Conservation (phyloP, 2,797 vertebrate genomes). For the Hyperoplus immaculatus region DNA sequence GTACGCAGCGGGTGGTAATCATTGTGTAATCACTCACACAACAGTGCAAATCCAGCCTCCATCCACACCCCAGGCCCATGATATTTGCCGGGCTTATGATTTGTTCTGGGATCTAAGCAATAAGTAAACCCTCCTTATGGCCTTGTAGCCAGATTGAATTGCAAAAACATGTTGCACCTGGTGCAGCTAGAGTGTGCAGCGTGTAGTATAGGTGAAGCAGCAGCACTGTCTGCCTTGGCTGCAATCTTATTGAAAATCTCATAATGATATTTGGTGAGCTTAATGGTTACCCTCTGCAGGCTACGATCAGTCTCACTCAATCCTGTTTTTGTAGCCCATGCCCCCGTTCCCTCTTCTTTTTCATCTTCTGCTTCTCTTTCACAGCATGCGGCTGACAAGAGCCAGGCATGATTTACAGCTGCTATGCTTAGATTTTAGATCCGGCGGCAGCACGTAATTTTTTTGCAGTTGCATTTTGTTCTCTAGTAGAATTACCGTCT, state of each 20-base stretch:
- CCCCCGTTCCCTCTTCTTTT: conserved; percentile 38
- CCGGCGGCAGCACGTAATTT: conserved; percentile 38
- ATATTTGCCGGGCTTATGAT: conserved; percentile 73
- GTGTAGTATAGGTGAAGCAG: conserved; percentile 36
- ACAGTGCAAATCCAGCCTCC: conserved; percentile 64
- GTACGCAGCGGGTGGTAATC: conserved; percentile 70
- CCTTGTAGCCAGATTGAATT: conserved; percentile 78
- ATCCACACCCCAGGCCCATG: conserved; percentile 61
- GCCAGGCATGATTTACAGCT: conserved; percentile 57
- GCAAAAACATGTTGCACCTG: conserved; percentile 77
- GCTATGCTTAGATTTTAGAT: conserved; percentile 39
- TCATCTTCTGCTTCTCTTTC: conserved; percentile 63
- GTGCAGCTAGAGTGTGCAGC: conserved; percentile 45
- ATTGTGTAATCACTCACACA: conserved; percentile 79
- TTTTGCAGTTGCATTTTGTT: conserved; percentile 58
- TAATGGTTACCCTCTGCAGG: conserved; percentile 77
- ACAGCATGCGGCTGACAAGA: conserved; percentile 59
- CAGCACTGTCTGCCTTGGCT: conserved; percentile 60
- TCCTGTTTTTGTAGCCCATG: conserved; percentile 46
- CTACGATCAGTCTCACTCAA: conserved; percentile 75
- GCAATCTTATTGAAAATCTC: conserved; percentile 78
- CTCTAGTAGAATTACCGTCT: conserved; percentile 57
- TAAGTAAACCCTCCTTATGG: conserved; percentile 77
- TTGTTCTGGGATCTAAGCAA: conserved; percentile 78
- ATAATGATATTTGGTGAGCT: conserved; percentile 79